These are phyloP conservation scores for Dicerorhinus sumatrensis DNA, from an alignment of 2,113 vertebrate genomes.

Conservation along the genomic window DNA sequence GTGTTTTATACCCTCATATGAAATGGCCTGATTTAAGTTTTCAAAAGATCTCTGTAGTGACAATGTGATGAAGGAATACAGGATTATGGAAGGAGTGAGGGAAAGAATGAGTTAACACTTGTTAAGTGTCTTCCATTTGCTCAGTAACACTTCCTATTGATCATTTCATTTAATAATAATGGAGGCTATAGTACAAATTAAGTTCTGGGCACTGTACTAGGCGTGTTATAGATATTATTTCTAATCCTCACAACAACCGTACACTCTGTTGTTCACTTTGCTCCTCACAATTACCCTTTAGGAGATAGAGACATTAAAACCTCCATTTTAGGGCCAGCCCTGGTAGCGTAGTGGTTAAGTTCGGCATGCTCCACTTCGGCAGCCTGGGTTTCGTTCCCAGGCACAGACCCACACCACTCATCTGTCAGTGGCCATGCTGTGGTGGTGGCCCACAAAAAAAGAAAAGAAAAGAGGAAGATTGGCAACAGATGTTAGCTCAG, in stretches of 20 bases:
- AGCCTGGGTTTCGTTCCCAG: too few relatives aligned
- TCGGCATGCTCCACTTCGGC: too few relatives aligned
- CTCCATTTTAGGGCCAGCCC: neutral
- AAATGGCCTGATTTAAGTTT: neutral
- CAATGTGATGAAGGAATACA: neutral
- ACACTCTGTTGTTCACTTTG: neutral
- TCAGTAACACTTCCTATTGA: neutral
- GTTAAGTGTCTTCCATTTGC: neutral
- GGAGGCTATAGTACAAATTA: neutral
- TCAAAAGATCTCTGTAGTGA: neutral
- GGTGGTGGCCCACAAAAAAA: too few relatives aligned
- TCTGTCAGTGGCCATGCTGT: too few relatives aligned
- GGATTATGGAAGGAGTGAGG: neutral
- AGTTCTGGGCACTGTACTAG: neutral
- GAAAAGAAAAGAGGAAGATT: too few relatives aligned
- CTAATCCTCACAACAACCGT: neutral
- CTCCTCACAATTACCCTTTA: neutral
- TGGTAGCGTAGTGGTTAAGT: too few relatives aligned
- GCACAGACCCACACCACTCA: too few relatives aligned
- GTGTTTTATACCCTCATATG: neutral
- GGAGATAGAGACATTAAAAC: neutral
- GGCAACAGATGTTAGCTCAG: too few relatives aligned
- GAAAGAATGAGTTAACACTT: neutral
- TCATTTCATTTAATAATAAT: neutral
- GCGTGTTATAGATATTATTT: accelerated